A percentile compares a stretch with the other conserved stretches of the same genome.
Evolutionary conservation across 2,888 invertebrate species (phyloP).

Genomic region (Ellobium chinense): DNA sequence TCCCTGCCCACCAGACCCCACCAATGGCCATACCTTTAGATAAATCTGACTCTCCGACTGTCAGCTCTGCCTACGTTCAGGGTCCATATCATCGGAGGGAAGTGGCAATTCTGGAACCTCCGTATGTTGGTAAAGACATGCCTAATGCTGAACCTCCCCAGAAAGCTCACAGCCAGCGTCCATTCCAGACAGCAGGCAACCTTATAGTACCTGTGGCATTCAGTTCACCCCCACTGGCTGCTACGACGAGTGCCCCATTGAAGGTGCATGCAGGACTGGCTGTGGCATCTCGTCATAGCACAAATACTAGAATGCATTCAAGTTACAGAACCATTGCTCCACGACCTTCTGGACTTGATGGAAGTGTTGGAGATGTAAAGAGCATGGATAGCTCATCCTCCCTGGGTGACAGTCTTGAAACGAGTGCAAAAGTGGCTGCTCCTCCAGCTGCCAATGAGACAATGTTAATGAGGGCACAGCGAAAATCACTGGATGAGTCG

Average conservation of each 20-base stretch:
- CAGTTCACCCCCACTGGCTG: not conserved
- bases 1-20: conserved; percentile 18
- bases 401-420: conserved; percentile 8
- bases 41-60: not conserved
- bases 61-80: not conserved
- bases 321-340: not conserved
- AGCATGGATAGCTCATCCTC: not conserved
- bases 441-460: not conserved
- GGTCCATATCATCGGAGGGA: conserved; percentile 34
- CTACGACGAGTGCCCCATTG: not conserved
- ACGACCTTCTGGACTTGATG: not conserved
- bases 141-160: conserved; percentile 9
- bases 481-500: conserved; percentile 31
- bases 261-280: not conserved
- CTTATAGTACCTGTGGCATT: conserved; percentile 16
- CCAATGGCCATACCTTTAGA: conserved; percentile 6
- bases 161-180: conserved; percentile 39
- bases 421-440: not conserved
- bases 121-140: not conserved
- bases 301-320: not conserved
- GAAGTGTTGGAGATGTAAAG: not conserved
- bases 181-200: conserved; percentile 41
- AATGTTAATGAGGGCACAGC: conserved; percentile 1
- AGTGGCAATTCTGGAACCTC: conserved; percentile 31
- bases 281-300: not conserved